phyloP scores from a whole-genome alignment of 1,140 invertebrate species.

The Bradynema listronoti region DNA sequence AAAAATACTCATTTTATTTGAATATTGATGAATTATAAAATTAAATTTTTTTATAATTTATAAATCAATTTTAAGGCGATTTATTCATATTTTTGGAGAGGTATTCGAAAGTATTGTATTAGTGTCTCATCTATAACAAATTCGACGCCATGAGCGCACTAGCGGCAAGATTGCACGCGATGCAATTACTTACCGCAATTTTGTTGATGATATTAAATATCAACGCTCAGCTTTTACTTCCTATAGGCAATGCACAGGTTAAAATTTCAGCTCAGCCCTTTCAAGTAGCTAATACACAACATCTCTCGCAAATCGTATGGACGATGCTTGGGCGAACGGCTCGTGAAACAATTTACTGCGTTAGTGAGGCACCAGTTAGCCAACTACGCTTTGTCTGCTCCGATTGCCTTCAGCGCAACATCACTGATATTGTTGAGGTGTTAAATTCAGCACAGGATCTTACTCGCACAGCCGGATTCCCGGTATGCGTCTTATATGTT shows the following conservation, averaged over 20 bases:
- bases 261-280: slow-evolving; percentile 55
- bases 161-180: too few species aligned
- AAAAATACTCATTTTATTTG: too few species aligned
- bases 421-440: slow-evolving; percentile 54
- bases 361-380: slow-evolving; percentile 48
- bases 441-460: slow-evolving; percentile 56
- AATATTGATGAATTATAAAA: too few species aligned
- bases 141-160: too few species aligned
- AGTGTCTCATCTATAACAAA: too few species aligned
- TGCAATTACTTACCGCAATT: too few species aligned
- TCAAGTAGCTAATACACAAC: slow-evolving; percentile 49
- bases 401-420: slow-evolving; percentile 52
- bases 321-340: slow-evolving; percentile 48
- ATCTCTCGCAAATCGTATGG: slow-evolving; percentile 53
- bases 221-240: too few species aligned
- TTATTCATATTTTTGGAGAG: too few species aligned
- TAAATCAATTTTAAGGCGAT: too few species aligned
- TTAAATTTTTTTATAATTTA: too few species aligned
- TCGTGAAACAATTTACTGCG: slow-evolving; percentile 48
- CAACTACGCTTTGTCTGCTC: slow-evolving; percentile 56
- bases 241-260: slow-evolving; percentile 48
- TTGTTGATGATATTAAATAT: too few species aligned
- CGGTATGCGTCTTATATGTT: slow-evolving; percentile 32
- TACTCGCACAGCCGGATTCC: slow-evolving; percentile 51
- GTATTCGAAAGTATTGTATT: too few species aligned